Percentiles rank a stretch among this genome's conserved stretches.
Evolutionary conservation across 1,140 invertebrate species (phyloP).

Genomic region (Oscheius sp.): DNA sequence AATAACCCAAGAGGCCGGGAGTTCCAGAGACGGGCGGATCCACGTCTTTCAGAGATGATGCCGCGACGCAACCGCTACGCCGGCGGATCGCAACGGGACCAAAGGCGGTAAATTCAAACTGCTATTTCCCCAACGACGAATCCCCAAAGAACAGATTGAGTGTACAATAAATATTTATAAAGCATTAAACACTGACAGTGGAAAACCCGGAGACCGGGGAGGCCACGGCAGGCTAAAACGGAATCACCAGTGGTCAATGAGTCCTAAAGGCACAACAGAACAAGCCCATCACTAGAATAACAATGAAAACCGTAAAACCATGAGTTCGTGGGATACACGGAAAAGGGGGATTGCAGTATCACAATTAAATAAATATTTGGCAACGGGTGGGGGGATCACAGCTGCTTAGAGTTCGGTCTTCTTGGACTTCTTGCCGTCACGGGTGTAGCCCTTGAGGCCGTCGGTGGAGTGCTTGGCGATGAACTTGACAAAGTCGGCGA

Average conservation of each 20-base stretch:
- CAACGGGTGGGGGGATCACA: not conserved
- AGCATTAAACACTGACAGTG: not conserved
- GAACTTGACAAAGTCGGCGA: slow-evolving; percentile 93
- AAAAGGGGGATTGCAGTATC: slow-evolving; percentile 3
- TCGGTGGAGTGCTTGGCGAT: slow-evolving; percentile 85
- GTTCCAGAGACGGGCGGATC: too few relatives aligned
- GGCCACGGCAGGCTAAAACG: not conserved
- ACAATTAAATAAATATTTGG: slow-evolving; percentile 1
- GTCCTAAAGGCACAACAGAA: slow-evolving; percentile 6
- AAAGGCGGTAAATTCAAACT: slow-evolving; percentile 1
- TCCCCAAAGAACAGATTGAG: not conserved
- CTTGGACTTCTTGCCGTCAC: slow-evolving; percentile 82
- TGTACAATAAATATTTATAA: slow-evolving; percentile 1
- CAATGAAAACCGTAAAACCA: slow-evolving; percentile 19
- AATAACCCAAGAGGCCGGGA: not conserved
- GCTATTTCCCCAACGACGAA: not conserved
- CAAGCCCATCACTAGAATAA: slow-evolving; percentile 24
- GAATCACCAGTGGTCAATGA: not conserved
- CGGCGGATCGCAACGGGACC: not conserved
- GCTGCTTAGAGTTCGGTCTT: slow-evolving; percentile 68
- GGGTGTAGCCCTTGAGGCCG: slow-evolving; percentile 82
- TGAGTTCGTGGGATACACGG: not conserved
- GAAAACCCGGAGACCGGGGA: not conserved
- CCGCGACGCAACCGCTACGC: not conserved
- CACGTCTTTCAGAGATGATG: too few relatives aligned